These are phyloP conservation scores for Pseudonaja textilis DNA, from an alignment of 2,113 vertebrate species.

Conservation along the genomic window DNA sequence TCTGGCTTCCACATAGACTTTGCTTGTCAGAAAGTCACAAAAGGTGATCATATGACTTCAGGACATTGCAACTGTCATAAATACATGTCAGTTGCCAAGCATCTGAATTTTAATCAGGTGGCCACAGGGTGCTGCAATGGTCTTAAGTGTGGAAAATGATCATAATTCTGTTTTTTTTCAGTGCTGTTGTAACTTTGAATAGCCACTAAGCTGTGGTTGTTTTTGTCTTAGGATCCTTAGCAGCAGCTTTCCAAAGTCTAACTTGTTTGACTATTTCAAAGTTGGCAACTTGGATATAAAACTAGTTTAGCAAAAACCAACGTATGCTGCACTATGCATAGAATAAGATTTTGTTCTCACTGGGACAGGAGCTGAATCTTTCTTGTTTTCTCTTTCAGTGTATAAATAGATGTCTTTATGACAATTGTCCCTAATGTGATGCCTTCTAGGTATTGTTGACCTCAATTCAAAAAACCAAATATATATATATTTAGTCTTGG, in stretches of 20 bases:
- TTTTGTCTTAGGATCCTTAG: not conserved
- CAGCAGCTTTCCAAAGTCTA: not conserved
- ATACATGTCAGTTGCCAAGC: not conserved
- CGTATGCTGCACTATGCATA: not conserved
- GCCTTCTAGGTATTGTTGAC: not conserved
- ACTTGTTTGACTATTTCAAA: not conserved
- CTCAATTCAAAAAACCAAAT: not conserved
- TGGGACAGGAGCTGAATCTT: not conserved
- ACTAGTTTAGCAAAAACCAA: not conserved
- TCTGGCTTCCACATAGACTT: too few species aligned
- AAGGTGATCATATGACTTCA: not conserved
- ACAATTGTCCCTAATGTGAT: not conserved
- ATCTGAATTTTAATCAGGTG: not conserved
- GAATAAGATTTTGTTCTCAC: not conserved
- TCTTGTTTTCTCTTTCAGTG: not conserved
- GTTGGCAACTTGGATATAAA: not conserved
- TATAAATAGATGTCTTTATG: not conserved
- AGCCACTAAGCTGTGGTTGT: not conserved
- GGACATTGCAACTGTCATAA: not conserved
- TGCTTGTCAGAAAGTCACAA: too few species aligned
- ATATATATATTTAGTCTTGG: not conserved
- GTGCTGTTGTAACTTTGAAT: not conserved
- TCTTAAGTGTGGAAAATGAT: not conserved
- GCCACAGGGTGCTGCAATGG: not conserved
- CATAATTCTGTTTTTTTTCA: not conserved